phyloP scores from a whole-genome alignment of 2,113 vertebrate genomes.

The Benitochromis conjunctus region DNA sequence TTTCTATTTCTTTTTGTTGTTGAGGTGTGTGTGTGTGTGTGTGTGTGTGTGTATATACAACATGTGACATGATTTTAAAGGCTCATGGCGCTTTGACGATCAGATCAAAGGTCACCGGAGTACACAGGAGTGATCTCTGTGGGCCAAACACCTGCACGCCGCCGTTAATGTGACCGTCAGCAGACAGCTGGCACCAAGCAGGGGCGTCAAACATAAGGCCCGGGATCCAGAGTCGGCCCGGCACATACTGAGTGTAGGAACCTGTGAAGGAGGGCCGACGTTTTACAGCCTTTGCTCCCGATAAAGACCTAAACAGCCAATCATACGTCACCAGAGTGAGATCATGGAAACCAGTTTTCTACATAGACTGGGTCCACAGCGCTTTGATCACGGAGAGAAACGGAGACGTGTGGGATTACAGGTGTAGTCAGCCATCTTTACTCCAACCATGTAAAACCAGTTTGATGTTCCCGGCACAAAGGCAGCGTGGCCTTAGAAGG shows the following conservation, averaged over 20 bases:
- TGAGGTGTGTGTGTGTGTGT: background rate
- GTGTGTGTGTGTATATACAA: rapidly evolving
- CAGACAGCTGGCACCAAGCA: background rate
- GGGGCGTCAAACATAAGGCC: background rate
- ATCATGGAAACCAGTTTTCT: background rate
- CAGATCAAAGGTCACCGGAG: background rate
- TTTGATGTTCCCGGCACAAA: background rate
- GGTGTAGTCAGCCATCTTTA: background rate
- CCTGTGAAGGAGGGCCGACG: background rate
- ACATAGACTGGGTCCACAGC: background rate
- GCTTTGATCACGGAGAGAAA: background rate
- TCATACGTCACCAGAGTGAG: rapidly evolving
- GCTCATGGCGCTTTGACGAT: background rate
- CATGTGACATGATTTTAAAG: background rate
- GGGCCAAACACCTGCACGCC: background rate
- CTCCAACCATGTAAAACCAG: background rate
- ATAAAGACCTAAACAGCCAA: background rate
- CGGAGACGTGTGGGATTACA: background rate
- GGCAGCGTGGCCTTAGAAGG: background rate
- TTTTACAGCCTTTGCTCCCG: background rate
- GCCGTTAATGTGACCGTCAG: background rate
- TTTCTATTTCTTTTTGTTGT: background rate
- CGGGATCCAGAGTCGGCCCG: background rate
- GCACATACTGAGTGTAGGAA: rapidly evolving
- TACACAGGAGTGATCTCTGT: background rate